Evolutionary conservation across 2,888 invertebrate species (phyloP), one percentile per base, ranked within the genome.

Genomic region (Furcula furcula): DNA sequence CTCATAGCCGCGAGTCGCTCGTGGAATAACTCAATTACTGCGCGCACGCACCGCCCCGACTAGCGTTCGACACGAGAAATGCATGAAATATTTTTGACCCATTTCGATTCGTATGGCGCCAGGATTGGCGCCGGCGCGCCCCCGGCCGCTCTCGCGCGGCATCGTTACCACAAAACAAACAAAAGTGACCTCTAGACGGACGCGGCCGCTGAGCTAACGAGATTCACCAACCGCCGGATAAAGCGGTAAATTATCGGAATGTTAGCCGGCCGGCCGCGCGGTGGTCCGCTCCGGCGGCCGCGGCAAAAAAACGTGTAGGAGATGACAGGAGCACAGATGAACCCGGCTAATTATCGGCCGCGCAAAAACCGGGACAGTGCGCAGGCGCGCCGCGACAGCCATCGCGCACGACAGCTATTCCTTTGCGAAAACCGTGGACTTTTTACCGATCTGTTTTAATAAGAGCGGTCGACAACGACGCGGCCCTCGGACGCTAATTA

Each of bases 131-230:
- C 85, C 86, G 70, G 78, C 85, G 79, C 69, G 84, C 82, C 80
- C 84, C 79, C 78, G 78, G 80, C 73, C 76, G 27, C 26, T 68
- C 77, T 77, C 79, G 69, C 81, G 75, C 76, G 74, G 74, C 74
- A 72, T 83, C 85, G 78, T 83, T 85, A 82, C 73, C 83, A 85
- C 76, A 88, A 88, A 87, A 87, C 86, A 88, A 88, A 88, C 85
- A 88, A 84, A 78, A 88, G 60, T 83, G 83, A 85, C 84, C 86
- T 81, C 78, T 78, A 79, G 82, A 73, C 82, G 77, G 78, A 68
- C 76, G 68, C 76, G 73, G 68, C 55, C 50, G 74, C 76, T 60
- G 51, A 72, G 74, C 79, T 86, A 85, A 86, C 86, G 83, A 86
- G 86, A 86, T 87, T 83, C 85, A 86, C 85, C 74, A 85, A 81